A percentile compares a stretch with the other conserved stretches of the same genome.
These are phyloP conservation scores for Horisme vitalbata DNA, from an alignment of 2,888 invertebrate genomes.

Conservation along the genomic window DNA sequence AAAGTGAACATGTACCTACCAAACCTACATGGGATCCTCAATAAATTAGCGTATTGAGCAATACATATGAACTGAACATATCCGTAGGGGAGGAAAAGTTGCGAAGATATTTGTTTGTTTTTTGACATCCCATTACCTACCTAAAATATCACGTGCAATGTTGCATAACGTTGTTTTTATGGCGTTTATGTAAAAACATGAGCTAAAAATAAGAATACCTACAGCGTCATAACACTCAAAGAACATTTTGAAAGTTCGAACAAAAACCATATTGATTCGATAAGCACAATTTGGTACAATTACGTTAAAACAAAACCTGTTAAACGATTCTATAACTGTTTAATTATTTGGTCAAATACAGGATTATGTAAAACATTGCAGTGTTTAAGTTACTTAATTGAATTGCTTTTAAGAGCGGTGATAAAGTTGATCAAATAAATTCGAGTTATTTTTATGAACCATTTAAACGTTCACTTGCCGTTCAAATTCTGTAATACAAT, in stretches of 20 bases:
- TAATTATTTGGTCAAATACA: constrained; percentile 33
- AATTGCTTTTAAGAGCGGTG: constrained; percentile 18
- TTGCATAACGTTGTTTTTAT: too few species aligned
- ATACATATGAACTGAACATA: too few species aligned
- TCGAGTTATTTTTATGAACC: constrained; percentile 8
- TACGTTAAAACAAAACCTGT: constrained; percentile 39
- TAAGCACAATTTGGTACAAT: constrained; percentile 26
- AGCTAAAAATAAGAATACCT: background rate
- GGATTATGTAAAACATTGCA: constrained; percentile 24
- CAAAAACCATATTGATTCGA: constrained; percentile 2
- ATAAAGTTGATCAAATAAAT: constrained; percentile 23
- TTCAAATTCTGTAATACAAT: background rate
- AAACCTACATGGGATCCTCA: too few species aligned
- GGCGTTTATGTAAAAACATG: background rate
- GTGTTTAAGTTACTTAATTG: constrained; percentile 9
- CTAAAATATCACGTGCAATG: too few species aligned
- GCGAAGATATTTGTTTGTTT: too few species aligned
- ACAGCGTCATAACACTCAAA: background rate
- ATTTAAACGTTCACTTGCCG: background rate
- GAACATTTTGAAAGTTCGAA: background rate
- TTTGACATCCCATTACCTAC: too few species aligned
- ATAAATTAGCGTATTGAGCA: too few species aligned
- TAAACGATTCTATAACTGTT: constrained; percentile 36
- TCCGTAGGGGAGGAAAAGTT: too few species aligned
- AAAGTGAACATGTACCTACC: too few species aligned